Evolutionary conservation across 2,888 invertebrate genomes (phyloP), one percentile per base, ranked within the genome.

Genomic region (Noctua comes): DNA sequence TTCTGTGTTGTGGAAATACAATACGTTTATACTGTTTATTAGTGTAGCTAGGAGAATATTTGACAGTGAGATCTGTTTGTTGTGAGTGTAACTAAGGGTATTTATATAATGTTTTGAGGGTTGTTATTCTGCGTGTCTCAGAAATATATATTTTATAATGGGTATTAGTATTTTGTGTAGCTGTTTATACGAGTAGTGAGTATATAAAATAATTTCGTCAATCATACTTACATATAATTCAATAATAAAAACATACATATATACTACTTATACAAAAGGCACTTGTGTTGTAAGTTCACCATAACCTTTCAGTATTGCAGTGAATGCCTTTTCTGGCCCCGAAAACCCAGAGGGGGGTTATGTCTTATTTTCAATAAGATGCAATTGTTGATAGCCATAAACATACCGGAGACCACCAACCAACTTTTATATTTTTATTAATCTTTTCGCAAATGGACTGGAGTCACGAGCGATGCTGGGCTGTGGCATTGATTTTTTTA

Each of bases 281-380:
- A 76, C 13, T 64, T 68, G 40, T n/a, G 57, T 70, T 36, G 36
- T 48, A 16, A 70, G 48, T 40, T 57, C 57, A 51, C 69, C 82
- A 46, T 59, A 57, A 85, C 57, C 70, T n/a, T 57, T 16, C 31
- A 64, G 24, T 2, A 31, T 73, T 66, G 46, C 59, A 31, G 27
- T 36, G 27, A 74, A 75, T 74, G 68, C 57, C 51, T 0, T 51
- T 59, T 54, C 16, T 13, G 31, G 2, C 4, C 40, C 24, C 13
- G 46, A 31, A 59, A 59, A 16, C 51, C 71, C 27, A n/a, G n/a
- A n/a, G n/a, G n/a, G n/a, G n/a, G n/a, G n/a, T n/a, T 40, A 7
- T 16, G 7, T 65, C 0, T 46, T 31, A 6, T 43, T 59, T 51
- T 46, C 0, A 24, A 46, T 4, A 6, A 16, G 0, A 46, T 18